Conservation (phyloP, 2,888 invertebrate species). For the Brachypalpus laphriformis region DNA sequence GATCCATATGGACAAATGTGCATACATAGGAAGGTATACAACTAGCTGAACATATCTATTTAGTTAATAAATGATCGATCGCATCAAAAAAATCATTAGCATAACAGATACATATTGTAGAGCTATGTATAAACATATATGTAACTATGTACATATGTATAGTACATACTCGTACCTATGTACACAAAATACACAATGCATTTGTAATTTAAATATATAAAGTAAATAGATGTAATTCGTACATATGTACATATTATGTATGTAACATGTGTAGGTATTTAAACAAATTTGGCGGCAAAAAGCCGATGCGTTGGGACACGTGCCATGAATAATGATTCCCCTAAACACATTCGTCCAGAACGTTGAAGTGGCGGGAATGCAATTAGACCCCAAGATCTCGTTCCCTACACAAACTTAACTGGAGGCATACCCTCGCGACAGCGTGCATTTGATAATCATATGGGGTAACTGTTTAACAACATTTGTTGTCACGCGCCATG, state of each 20-base stretch:
- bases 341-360: slow-evolving; percentile 23
- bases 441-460: slow-evolving; percentile 31
- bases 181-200: no score
- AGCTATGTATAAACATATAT: no score
- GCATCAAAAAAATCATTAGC: no score
- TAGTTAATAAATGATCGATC: no score
- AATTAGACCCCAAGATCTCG: not conserved
- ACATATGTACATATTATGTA: not conserved
- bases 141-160: no score
- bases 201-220: not conserved
- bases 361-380: slow-evolving; percentile 43
- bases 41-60: no score
- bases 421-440: slow-evolving; percentile 5
- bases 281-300: slow-evolving; percentile 50
- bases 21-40: no score
- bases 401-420: slow-evolving; percentile 1
- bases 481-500: slow-evolving; percentile 58
- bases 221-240: no score
- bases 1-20: no score
- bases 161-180: not conserved
- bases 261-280: not conserved
- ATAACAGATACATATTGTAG: no score
- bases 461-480: slow-evolving; percentile 50
- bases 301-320: slow-evolving; percentile 47
- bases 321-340: slow-evolving; percentile 28